Percentiles rank a stretch among this genome's conserved stretches.
Conservation (phyloP, 2,888 invertebrate species). For the Apodemia mormo region DNA sequence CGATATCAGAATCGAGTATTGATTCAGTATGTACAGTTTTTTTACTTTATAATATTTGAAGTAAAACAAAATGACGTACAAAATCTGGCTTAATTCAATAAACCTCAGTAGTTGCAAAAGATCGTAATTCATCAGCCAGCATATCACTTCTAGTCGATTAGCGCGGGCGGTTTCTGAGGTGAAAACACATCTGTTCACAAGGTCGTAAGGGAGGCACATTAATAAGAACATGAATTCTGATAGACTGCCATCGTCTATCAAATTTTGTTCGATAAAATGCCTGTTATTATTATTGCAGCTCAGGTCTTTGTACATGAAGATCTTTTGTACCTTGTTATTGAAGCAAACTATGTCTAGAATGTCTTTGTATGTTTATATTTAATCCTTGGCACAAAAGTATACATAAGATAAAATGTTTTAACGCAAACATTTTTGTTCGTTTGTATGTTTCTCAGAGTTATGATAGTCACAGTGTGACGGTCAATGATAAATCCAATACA, state of each 20-base stretch:
- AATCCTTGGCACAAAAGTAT: not conserved
- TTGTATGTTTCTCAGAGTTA: not conserved
- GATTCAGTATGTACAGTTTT: no score
- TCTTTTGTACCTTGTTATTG: not conserved
- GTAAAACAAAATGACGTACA: no score
- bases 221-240: constrained; percentile 69
- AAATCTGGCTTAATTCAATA: not conserved
- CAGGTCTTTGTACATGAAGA: not conserved
- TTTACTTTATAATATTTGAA: not conserved
- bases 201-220: constrained; percentile 56
- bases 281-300: constrained; percentile 18
- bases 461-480: no score
- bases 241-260: constrained; percentile 34
- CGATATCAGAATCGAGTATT: no score
- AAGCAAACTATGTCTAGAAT: not conserved
- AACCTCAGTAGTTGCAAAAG: constrained; percentile 28
- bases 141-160: constrained; percentile 73
- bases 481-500: no score
- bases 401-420: not conserved
- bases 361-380: not conserved
- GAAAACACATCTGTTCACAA: constrained; percentile 46
- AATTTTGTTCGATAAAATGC: constrained; percentile 33
- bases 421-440: not conserved
- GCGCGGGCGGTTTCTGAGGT: constrained; percentile 49
- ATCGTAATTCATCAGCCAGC: constrained; percentile 60